Evolutionary conservation across 2,797 vertebrate genomes (phyloP).

Genomic region (Garrulus glandarius): DNA sequence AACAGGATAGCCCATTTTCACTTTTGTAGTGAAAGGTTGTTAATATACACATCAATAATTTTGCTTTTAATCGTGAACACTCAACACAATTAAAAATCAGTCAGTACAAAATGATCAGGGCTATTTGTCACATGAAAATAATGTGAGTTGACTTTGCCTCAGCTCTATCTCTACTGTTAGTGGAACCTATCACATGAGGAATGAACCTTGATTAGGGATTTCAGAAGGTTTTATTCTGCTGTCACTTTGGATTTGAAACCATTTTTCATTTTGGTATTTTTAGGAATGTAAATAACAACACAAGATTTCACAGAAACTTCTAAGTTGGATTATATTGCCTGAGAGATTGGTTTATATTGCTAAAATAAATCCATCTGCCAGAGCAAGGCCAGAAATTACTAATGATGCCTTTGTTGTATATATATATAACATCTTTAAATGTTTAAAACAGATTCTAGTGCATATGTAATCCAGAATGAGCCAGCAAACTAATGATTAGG

Average conservation of each 20-base stretch:
- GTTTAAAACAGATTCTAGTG: not conserved
- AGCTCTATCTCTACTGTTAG: not conserved
- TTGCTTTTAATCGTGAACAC: not conserved
- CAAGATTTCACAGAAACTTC: not conserved
- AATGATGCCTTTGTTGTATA: not conserved
- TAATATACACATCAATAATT: not conserved
- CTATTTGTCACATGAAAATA: not conserved
- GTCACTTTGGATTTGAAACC: conserved; percentile 14
- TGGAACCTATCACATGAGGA: not conserved
- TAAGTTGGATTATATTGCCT: not conserved
- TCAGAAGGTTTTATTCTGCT: not conserved
- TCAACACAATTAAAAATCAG: not conserved
- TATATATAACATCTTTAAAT: not conserved
- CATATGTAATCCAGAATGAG: not conserved
- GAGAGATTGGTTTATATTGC: not conserved
- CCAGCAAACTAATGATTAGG: not conserved
- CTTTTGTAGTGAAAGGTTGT: not conserved
- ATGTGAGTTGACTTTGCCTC: not conserved
- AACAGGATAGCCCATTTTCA: not conserved
- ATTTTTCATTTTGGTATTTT: not conserved
- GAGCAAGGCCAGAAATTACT: not conserved
- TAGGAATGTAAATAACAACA: not conserved
- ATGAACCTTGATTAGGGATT: not conserved
- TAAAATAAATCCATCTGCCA: not conserved
- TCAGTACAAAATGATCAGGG: not conserved